Conservation (phyloP, 2,888 invertebrate genomes). For the Argyresthia albistria region DNA sequence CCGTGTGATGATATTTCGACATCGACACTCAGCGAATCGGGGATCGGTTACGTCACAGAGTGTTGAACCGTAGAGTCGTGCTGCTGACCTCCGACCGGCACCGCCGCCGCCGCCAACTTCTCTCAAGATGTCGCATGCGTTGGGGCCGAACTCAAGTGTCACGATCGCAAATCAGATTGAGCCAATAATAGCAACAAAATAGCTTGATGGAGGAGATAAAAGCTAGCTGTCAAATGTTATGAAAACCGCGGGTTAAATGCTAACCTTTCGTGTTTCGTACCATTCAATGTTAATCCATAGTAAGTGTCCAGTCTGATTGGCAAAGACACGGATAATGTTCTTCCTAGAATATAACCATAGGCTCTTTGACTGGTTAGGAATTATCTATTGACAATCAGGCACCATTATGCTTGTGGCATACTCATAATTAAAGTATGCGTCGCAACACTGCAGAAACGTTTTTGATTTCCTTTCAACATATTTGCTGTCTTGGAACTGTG, state of each 20-base stretch:
- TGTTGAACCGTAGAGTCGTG: conserved; percentile 28
- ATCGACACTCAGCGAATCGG: background rate
- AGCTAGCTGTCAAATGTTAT: background rate
- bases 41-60: conserved; percentile 38
- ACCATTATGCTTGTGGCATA: no score
- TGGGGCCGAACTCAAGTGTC: conserved; percentile 30
- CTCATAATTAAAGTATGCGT: no score
- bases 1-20: background rate
- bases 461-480: no score
- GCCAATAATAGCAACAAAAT: background rate
- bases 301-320: no score
- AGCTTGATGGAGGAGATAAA: background rate
- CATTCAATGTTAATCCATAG: no score
- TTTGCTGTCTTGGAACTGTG: no score
- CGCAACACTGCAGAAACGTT: no score
- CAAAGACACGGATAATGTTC: no score
- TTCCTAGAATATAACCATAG: no score
- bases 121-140: conserved; percentile 20
- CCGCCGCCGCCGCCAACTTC: conserved; percentile 41
- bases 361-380: no score
- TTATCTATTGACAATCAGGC: no score
- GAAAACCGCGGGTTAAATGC: background rate
- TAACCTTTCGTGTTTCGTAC: no score
- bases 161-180: background rate
- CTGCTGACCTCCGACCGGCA: conserved; percentile 44